These are phyloP conservation scores for Brachypterus glaber DNA, from an alignment of 2,888 invertebrate species.

Conservation along the genomic window DNA sequence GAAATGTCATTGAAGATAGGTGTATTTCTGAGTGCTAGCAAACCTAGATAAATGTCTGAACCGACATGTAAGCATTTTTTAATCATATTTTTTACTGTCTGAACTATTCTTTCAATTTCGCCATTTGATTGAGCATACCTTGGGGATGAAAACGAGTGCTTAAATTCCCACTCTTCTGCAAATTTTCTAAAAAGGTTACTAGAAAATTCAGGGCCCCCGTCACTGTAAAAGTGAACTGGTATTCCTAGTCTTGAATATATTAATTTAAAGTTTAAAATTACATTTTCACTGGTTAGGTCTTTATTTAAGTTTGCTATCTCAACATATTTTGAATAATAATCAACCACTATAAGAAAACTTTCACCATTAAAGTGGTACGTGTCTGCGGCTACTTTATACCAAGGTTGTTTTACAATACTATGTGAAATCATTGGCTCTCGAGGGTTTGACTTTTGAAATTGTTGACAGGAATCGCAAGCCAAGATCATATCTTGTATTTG, in stretches of 20 bases:
- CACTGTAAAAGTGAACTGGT: no score
- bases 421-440: constrained; percentile 10
- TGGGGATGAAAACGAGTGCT: constrained; percentile 13
- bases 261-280: no score
- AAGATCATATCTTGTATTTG: constrained; percentile 10
- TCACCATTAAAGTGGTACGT: constrained; percentile 10
- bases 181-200: constrained; percentile 7
- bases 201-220: constrained; percentile 9
- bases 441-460: constrained; percentile 4
- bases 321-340: constrained; percentile 7
- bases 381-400: constrained; percentile 10
- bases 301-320: no score
- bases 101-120: constrained; percentile 8
- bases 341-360: constrained; percentile 7
- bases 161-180: constrained; percentile 13
- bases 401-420: constrained; percentile 6
- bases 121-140: constrained; percentile 11
- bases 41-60: no score
- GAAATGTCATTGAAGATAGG: no score
- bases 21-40: no score
- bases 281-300: no score
- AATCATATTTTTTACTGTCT: constrained; percentile 10
- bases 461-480: constrained; percentile 7
- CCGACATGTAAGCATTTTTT: no score
- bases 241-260: no score